Conservation (phyloP, 2,888 invertebrate species). For the Drosophila acutilabella region DNA sequence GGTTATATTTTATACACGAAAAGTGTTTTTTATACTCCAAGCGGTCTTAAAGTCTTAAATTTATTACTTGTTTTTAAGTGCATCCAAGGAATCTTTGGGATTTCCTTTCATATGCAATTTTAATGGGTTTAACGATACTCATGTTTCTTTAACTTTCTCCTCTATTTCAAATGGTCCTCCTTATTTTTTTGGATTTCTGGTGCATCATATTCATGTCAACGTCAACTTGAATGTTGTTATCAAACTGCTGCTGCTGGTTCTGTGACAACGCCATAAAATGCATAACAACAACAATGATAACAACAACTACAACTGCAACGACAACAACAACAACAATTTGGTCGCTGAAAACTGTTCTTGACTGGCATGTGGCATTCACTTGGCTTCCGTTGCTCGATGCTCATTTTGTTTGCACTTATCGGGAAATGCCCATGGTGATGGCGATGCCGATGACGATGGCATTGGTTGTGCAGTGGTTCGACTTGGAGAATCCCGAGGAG, state of each 20-base stretch:
- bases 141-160: slow-evolving; percentile 31
- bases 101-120: background rate
- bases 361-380: slow-evolving; percentile 76
- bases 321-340: slow-evolving; percentile 51
- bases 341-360: slow-evolving; percentile 65
- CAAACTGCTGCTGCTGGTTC: slow-evolving; percentile 64
- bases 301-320: slow-evolving; percentile 6
- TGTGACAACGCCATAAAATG: slow-evolving; percentile 60
- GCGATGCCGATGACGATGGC: slow-evolving; percentile 29
- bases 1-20: no score
- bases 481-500: slow-evolving; percentile 93
- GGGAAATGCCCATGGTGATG: slow-evolving; percentile 56
- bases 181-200: slow-evolving; percentile 30
- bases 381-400: slow-evolving; percentile 73
- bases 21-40: no score
- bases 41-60: no score
- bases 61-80: background rate
- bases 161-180: slow-evolving; percentile 13
- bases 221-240: slow-evolving; percentile 66
- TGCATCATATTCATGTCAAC: slow-evolving; percentile 60
- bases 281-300: slow-evolving; percentile 56
- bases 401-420: slow-evolving; percentile 80
- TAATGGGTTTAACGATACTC: slow-evolving; percentile 27
- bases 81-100: background rate
- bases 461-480: slow-evolving; percentile 89